A percentile compares a stretch with the other conserved stretches of the same genome.
Evolutionary conservation across 2,888 invertebrate genomes (phyloP).

Genomic region (Saturnia pavonia): DNA sequence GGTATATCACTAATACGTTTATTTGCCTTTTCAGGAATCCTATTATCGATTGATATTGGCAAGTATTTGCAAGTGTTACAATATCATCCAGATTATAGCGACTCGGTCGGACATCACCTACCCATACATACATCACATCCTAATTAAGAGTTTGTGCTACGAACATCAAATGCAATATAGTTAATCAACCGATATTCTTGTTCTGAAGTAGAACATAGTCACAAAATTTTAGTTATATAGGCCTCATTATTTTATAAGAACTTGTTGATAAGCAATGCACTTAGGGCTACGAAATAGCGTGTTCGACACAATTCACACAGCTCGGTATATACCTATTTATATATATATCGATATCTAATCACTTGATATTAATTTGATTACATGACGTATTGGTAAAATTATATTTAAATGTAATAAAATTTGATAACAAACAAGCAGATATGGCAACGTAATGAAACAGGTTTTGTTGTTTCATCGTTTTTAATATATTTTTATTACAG

Average conservation of each 20-base stretch:
- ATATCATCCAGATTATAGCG: neutral
- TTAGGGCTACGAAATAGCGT: too few relatives aligned
- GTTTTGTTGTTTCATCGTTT: neutral
- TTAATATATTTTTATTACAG: neutral
- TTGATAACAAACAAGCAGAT: neutral
- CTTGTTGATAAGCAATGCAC: neutral
- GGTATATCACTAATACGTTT: neutral
- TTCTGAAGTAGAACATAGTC: neutral
- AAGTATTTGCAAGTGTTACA: neutral
- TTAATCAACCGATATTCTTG: neutral
- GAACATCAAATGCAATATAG: neutral
- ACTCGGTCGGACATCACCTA: neutral
- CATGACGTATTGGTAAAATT: neutral
- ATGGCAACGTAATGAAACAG: neutral
- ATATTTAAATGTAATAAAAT: neutral
- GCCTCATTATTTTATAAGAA: neutral
- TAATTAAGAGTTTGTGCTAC: neutral
- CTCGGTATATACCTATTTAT: neutral
- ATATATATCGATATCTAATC: too few relatives aligned
- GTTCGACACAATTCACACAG: too few relatives aligned
- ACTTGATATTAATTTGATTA: neutral
- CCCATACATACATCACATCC: neutral
- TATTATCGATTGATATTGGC: neutral
- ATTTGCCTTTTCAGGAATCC: neutral
- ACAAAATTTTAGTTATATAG: neutral